A percentile compares a stretch with the other conserved stretches of the same genome.
Evolutionary conservation across 1,140 invertebrate genomes (phyloP).

Genomic region (Forficula auricularia): DNA sequence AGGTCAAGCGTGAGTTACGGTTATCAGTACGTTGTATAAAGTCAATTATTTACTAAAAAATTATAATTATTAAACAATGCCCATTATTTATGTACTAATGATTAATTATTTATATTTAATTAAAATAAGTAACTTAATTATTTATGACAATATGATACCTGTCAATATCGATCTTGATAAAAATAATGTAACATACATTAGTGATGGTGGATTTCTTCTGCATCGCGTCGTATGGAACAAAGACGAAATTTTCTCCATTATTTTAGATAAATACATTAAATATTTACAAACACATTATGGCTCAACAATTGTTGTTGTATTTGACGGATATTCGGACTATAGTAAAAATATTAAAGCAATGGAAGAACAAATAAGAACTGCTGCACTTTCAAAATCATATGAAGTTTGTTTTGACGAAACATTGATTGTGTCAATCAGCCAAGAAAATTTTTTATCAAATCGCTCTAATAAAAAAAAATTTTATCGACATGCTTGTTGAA

Average conservation of each 20-base stretch:
- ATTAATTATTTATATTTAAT: no score
- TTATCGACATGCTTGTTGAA: slow-evolving; percentile 17
- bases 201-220: slow-evolving; percentile 2
- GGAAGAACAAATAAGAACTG: neutral
- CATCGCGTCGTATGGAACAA: slow-evolving; percentile 2
- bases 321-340: slow-evolving; percentile 1
- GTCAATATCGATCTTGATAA: slow-evolving; percentile 6
- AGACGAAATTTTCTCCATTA: neutral
- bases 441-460: slow-evolving; percentile 23
- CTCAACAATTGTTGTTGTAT: neutral
- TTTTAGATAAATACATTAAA: slow-evolving; percentile 7
- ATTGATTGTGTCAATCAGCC: slow-evolving; percentile 19
- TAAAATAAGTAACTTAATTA: no score
- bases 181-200: slow-evolving; percentile 2
- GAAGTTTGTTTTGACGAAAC: slow-evolving; percentile 18
- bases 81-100: no score
- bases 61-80: no score
- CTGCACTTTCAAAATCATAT: neutral
- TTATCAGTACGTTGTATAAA: no score
- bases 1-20: no score
- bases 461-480: slow-evolving; percentile 18
- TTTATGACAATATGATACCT: no score
- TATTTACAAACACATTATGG: slow-evolving; percentile 12
- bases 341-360: slow-evolving; percentile 3
- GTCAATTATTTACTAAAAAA: no score